phyloP scores from a whole-genome alignment of 1,140 invertebrate species.

The Drosophila ironensis region DNA sequence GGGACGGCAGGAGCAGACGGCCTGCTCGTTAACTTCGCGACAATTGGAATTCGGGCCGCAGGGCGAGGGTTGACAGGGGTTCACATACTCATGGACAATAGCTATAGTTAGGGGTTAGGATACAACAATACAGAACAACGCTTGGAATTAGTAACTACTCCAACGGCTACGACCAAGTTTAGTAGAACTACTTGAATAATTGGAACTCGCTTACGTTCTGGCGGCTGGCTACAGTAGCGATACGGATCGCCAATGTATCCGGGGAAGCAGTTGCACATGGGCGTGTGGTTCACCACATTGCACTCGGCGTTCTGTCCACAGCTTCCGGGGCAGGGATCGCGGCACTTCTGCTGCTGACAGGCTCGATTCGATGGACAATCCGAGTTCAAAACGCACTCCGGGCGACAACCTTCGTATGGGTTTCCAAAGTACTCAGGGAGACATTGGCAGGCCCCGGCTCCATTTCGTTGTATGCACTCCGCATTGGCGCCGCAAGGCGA shows the following conservation, averaged over 20 bases:
- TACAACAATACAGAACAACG: constrained; percentile 40
- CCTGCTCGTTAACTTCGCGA: constrained; percentile 84
- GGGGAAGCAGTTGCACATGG: constrained; percentile 87
- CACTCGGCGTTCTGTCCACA: constrained; percentile 90
- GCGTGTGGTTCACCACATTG: constrained; percentile 88
- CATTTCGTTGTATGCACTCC: constrained; percentile 86
- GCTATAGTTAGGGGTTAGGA: constrained; percentile 63
- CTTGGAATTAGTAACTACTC: constrained; percentile 70
- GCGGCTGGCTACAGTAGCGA: constrained; percentile 83
- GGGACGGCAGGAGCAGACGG: constrained; percentile 88
- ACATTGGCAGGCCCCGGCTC: constrained; percentile 88
- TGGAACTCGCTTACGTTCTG: constrained; percentile 83
- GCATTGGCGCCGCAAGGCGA: constrained; percentile 91
- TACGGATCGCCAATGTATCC: constrained; percentile 88
- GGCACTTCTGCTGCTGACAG: constrained; percentile 89
- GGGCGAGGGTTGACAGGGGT: constrained; percentile 86
- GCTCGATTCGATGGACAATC: constrained; percentile 87
- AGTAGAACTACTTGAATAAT: constrained; percentile 36
- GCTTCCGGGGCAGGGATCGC: constrained; percentile 89
- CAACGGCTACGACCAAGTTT: constrained; percentile 45
- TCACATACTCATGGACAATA: constrained; percentile 82
- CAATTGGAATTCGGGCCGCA: constrained; percentile 87
- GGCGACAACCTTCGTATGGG: constrained; percentile 88
- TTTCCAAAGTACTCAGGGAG: constrained; percentile 87
- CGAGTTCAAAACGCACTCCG: constrained; percentile 88